Base-by-base conservation (phyloP, 2,797 vertebrate genomes). In the Tauraco hartlaubi region DNA sequence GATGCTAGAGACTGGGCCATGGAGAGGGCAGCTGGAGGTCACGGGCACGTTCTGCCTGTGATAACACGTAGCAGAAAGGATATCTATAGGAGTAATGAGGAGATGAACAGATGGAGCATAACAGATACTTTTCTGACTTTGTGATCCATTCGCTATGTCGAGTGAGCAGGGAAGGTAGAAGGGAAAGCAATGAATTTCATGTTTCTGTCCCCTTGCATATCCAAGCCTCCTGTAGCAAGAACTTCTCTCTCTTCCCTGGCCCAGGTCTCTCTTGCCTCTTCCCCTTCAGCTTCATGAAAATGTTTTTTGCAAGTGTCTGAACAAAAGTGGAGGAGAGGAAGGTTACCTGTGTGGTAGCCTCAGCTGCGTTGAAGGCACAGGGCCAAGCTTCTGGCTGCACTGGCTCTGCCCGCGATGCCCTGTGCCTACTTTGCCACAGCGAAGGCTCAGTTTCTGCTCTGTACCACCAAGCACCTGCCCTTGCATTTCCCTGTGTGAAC, bases 351-450 rank as follows among this genome's bases (percentile, higher is more conserved):
- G 25, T 28, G 3, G 20, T 56, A 12, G 6, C n/a, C 26, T 43
- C 1, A 9, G 31, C 59, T 61, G 15, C 1, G 0, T 26, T 44
- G 13, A 22, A 31, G 35, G 44, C 19, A 8, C 15, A 21, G 49
- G 20, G 8, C 25, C 49, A 56, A 23, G 23, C 9, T 55, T 35
- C 16, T 44, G 26, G 21, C 43, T 37, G 44, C 25, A 17, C 48
- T 51, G 52, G 23, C n/a, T 67, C 9, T 61, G 28, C 28, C 25
- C 0, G 0, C 23, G 21, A 11, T 75, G 62, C 21, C 25, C 11
- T 17, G 17, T 0, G 0, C 59, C 21, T 52, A 0, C 63, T 77
- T 66, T 48, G 51, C 33, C 4, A 2, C 4, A 2, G 11, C 3
- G 18, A 31, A 78, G 26, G 17, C 37, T n/a, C 31, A 15, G 61